Evolutionary conservation across 2,797 vertebrate genomes (phyloP).

Genomic region (Steatocranus sp.): DNA sequence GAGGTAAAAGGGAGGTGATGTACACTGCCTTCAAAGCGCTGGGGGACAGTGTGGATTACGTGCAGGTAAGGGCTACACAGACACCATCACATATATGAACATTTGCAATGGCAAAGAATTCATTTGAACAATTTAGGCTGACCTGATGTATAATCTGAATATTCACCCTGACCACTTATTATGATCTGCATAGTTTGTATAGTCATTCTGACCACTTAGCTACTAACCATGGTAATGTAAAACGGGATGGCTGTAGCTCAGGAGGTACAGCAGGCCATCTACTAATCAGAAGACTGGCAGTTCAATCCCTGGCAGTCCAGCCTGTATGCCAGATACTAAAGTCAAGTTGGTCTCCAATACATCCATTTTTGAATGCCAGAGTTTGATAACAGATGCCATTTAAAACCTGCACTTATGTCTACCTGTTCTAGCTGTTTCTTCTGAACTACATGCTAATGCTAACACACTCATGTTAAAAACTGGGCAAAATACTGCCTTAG

Average conservation of each 20-base stretch:
- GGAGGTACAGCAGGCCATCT: not conserved
- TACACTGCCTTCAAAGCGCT: slow-evolving; percentile 97
- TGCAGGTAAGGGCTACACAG: slow-evolving; percentile 80
- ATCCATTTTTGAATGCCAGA: not conserved
- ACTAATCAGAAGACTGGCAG: not conserved
- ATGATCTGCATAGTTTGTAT: not conserved
- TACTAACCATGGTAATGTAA: not conserved
- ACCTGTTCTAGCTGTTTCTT: not conserved
- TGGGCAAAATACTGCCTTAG: not conserved
- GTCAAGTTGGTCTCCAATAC: not conserved
- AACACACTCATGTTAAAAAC: not conserved
- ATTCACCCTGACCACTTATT: not conserved
- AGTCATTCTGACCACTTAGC: not conserved
- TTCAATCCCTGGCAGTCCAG: not conserved
- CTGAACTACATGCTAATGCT: not conserved
- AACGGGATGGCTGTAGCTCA: not conserved
- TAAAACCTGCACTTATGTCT: not conserved
- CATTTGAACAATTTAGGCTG: not conserved
- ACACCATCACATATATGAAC: not conserved
- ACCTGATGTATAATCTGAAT: not conserved
- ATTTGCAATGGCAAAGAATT: not conserved
- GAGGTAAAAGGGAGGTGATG: slow-evolving; percentile 98
- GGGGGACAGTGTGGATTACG: slow-evolving; percentile 91
- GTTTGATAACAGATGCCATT: not conserved
- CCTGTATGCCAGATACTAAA: not conserved